Evolutionary conservation across 37 sponge, comb jelly and placozoan genomes (phyloP).

Genomic region (Corticium candelabrum): DNA sequence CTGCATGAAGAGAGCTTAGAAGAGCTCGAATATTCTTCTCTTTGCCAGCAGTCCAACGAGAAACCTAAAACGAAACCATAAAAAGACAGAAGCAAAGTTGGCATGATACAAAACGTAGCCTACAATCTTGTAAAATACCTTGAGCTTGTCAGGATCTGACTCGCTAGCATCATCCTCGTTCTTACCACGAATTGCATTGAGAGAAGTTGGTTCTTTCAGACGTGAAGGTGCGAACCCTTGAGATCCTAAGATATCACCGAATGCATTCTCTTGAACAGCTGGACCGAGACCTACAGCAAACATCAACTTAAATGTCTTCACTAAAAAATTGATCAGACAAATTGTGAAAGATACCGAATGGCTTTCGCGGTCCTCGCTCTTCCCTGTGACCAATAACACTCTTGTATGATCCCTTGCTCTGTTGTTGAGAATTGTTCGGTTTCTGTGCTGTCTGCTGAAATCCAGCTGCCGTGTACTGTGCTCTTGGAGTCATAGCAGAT

Average conservation of each 20-base stretch:
- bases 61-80: slow-evolving; percentile 49
- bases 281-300: slow-evolving; percentile 20
- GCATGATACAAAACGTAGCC: background rate
- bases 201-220: slow-evolving; percentile 22
- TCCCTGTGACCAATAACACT: slow-evolving; percentile 37
- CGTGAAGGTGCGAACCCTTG: slow-evolving; percentile 21
- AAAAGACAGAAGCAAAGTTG: background rate
- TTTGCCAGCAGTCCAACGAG: slow-evolving; percentile 74
- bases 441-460: slow-evolving; percentile 1
- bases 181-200: slow-evolving; percentile 59
- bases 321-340: too few species aligned
- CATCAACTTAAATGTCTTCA: background rate
- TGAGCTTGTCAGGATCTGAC: slow-evolving; percentile 64
- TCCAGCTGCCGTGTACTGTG: background rate
- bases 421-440: slow-evolving; percentile 7
- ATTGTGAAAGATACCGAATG: too few species aligned
- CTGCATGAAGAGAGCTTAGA: slow-evolving; percentile 66
- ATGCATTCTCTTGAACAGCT: slow-evolving; percentile 22
- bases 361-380: slow-evolving; percentile 19
- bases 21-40: slow-evolving; percentile 88
- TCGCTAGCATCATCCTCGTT: slow-evolving; percentile 26
- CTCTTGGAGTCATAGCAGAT: background rate
- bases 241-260: slow-evolving; percentile 55
- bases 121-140: too few species aligned
- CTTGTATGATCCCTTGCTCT: background rate